A percentile compares a stretch with the other conserved stretches of the same genome.
Evolutionary conservation across 2,113 vertebrate genomes (phyloP).

Genomic region (Saguinus imperator): DNA sequence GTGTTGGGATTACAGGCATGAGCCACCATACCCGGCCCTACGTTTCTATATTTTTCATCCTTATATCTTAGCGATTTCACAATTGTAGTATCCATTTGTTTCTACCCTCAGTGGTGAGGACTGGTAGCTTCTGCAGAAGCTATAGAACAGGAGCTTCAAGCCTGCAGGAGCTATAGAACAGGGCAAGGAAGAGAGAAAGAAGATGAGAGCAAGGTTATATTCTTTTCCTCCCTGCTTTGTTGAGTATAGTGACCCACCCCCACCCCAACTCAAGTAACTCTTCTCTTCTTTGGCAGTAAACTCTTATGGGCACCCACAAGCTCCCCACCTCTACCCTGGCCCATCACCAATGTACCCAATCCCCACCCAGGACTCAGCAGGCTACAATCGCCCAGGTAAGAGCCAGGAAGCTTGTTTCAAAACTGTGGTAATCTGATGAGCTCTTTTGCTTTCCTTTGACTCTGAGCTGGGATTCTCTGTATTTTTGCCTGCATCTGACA

Average conservation of each 20-base stretch:
- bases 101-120: not conserved
- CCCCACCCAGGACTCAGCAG: slow-evolving; percentile 86
- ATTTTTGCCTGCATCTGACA: not conserved
- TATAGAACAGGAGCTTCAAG: not conserved
- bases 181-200: not conserved
- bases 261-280: not conserved
- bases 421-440: not conserved
- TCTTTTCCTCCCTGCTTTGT: not conserved
- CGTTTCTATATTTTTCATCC: not conserved
- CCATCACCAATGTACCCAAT: slow-evolving; percentile 88
- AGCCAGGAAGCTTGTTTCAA: not conserved
- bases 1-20: too few relatives aligned
- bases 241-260: not conserved
- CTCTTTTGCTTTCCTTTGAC: not conserved
- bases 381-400: slow-evolving; percentile 88
- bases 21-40: too few relatives aligned
- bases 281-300: slow-evolving; percentile 83
- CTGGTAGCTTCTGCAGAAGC: not conserved
- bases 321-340: slow-evolving; percentile 86
- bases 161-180: not conserved
- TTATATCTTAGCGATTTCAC: not conserved
- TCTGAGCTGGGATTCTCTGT: not conserved
- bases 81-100: not conserved
- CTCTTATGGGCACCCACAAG: slow-evolving; percentile 87
- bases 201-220: not conserved